phyloP scores from a whole-genome alignment of 2,797 vertebrate species.

The Thripadectes ignobilis region DNA sequence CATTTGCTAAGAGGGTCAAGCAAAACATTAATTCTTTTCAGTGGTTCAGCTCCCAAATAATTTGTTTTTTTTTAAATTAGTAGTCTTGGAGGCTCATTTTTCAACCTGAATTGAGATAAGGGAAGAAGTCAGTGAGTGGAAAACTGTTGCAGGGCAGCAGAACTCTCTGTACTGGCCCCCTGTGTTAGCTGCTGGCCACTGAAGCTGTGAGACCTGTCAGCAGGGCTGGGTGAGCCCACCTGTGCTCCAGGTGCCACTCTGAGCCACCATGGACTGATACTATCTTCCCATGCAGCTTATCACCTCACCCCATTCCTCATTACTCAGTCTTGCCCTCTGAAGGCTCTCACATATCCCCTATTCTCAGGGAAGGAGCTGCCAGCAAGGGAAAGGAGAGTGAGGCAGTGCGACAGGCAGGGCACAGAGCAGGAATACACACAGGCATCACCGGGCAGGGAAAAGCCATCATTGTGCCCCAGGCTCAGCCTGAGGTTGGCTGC shows the following conservation, averaged over 20 bases:
- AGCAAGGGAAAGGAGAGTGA: neutral
- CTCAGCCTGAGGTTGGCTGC: neutral
- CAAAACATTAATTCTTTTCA: neutral
- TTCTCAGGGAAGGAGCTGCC: neutral
- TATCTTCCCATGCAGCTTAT: neutral
- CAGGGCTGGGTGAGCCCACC: neutral
- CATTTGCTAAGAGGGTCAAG: neutral
- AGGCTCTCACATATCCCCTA: neutral
- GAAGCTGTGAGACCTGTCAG: neutral
- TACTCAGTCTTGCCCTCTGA: fast-evolving
- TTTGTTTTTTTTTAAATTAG: neutral
- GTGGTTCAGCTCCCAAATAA: neutral
- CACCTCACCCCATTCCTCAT: neutral
- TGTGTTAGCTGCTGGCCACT: fast-evolving
- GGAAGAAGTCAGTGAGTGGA: neutral
- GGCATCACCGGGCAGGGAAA: neutral
- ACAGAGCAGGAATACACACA: fast-evolving
- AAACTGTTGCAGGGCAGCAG: neutral
- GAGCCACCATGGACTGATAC: neutral
- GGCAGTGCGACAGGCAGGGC: neutral
- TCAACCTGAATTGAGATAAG: neutral
- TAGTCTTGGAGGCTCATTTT: neutral
- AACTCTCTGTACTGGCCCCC: neutral
- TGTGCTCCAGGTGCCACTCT: fast-evolving
- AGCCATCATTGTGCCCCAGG: fast-evolving